Evolutionary conservation across 2,888 invertebrate genomes (phyloP), one percentile per base, ranked within the genome.

Genomic region (Blastobasis adustella): DNA sequence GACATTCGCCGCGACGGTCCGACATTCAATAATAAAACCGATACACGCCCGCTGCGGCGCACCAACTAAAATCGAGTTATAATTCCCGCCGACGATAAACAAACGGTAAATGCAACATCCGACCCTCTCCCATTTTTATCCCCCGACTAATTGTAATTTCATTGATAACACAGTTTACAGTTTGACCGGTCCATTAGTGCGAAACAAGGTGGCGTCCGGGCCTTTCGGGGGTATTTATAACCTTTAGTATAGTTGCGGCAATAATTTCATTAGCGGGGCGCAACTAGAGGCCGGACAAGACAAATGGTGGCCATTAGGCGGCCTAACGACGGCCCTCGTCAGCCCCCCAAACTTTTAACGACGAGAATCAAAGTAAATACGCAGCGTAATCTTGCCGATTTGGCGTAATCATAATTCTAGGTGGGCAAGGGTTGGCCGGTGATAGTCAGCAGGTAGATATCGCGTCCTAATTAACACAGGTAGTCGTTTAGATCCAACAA

Each of bases 251-350:
- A 88, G 87, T 87, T 87, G 85, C 79, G 87, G 89, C 89, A 86
- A 89, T 89, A 89, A 89, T 89, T 89, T 89, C 89, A 89, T 89
- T 89, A 89, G 87, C 75, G 79, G 76, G 82, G 83, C 82, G 79
- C 83, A 83, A 85, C 85, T 86, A 86, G 75, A 79, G 81, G 83
- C 85, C 84, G 87, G 88, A 88, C 87, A 87, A 88, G 89, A 89
- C 89, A 89, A 89, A 89, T 89, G 89, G 85, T 78, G 62, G 84
- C 89, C 89, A 89, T 89, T 89, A 89, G 87, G 75, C 71, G 72
- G 71, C 82, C 85, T 87, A 86, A 87, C 86, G 87, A 86, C 79
- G 82, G 79, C 78, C 81, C 81, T 80, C 86, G 82, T 80, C 82
- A 81, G 82, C 76, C 81, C 73, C 79, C 76, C 72, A 80, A 83